Conservation (phyloP, 2,113 vertebrate genomes). For the Asarcornis scutulata region DNA sequence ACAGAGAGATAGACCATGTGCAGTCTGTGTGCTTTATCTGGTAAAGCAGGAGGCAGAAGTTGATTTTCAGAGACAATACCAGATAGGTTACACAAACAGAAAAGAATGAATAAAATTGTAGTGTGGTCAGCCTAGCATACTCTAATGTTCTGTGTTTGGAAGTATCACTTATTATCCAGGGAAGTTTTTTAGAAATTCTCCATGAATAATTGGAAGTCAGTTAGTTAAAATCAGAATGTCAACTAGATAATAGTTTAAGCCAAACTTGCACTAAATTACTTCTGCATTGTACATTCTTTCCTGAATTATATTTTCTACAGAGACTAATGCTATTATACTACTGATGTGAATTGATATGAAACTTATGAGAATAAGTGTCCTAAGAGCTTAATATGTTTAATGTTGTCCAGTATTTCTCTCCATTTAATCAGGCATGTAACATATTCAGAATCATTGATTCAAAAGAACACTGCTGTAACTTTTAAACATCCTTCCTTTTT, state of each 20-base stretch:
- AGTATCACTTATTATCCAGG: neutral
- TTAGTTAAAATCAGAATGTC: neutral
- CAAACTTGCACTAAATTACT: neutral
- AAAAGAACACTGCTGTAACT: neutral
- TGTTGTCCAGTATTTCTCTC: neutral
- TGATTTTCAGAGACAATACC: neutral
- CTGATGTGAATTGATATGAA: slow-evolving; percentile 3
- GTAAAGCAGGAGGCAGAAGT: neutral
- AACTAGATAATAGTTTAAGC: neutral
- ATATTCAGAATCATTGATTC: neutral
- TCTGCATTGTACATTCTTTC: neutral
- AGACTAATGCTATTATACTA: neutral
- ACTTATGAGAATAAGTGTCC: neutral
- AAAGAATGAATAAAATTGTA: neutral
- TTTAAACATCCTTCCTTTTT: neutral
- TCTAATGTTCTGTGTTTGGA: neutral
- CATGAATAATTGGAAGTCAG: neutral
- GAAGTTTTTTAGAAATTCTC: neutral
- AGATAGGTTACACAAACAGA: neutral
- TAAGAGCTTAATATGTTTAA: neutral
- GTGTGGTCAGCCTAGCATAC: neutral
- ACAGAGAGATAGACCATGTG: neutral
- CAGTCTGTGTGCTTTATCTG: neutral
- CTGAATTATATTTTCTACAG: neutral
- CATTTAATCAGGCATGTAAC: neutral